phyloP scores from a whole-genome alignment of 2,888 invertebrate genomes.

The Matsumyia berberina region DNA sequence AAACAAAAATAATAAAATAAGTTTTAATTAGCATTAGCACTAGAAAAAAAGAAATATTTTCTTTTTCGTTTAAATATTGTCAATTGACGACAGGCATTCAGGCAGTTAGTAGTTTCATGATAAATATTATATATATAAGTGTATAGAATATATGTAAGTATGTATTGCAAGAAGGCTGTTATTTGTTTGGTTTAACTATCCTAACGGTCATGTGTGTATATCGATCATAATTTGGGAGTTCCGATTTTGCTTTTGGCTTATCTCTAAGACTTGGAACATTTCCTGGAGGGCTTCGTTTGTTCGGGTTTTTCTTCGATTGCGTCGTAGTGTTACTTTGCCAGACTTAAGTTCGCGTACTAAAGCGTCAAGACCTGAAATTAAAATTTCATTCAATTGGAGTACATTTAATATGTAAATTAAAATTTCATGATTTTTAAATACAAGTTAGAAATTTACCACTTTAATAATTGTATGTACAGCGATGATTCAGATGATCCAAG shows the following conservation, averaged over 20 bases:
- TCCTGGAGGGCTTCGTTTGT: slow-evolving; percentile 83
- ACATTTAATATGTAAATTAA: too few species aligned
- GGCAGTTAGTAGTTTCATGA: slow-evolving; percentile 47
- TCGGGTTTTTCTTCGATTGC: slow-evolving; percentile 82
- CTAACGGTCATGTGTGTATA: slow-evolving; percentile 77
- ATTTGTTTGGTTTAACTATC: slow-evolving; percentile 2
- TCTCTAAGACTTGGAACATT: slow-evolving; percentile 84
- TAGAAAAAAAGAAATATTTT: background rate
- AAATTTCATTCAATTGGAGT: background rate
- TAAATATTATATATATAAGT: slow-evolving; percentile 12
- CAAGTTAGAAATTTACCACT: slow-evolving; percentile 42
- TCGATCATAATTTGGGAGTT: slow-evolving; percentile 83
- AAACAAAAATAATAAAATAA: slow-evolving; percentile 1
- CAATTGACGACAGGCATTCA: slow-evolving; percentile 46
- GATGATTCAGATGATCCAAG: too few species aligned
- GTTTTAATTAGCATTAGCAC: slow-evolving; percentile 28
- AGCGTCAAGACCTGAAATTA: slow-evolving; percentile 84
- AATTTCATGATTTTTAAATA: background rate
- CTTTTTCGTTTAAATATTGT: too few species aligned
- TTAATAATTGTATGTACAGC: slow-evolving; percentile 16
- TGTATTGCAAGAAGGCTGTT: slow-evolving; percentile 59
- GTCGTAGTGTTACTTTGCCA: slow-evolving; percentile 83
- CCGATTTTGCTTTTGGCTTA: slow-evolving; percentile 83
- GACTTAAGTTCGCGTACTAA: slow-evolving; percentile 83
- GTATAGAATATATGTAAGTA: too few species aligned